Conservation (phyloP, 37 sponge, comb jelly and placozoan species). For the Petrosia ficiformis region DNA sequence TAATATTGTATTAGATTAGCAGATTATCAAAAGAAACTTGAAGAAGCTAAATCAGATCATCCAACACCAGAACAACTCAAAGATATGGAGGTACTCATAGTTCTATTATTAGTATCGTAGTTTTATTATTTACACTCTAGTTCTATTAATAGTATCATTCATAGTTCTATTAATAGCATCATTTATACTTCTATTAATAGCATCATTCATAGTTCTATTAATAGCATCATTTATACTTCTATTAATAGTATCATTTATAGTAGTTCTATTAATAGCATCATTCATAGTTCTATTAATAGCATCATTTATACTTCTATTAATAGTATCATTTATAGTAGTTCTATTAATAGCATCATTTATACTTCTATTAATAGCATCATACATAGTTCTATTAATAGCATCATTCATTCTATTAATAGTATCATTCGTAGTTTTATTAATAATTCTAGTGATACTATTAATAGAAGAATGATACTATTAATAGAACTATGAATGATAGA, state of each 20-base stretch:
- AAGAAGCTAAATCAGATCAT: not conserved
- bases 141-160: not conserved
- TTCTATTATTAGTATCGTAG: not conserved
- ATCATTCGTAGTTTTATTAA: too few species aligned
- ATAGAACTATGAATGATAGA: too few species aligned
- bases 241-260: not conserved
- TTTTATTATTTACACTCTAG: not conserved
- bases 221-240: not conserved
- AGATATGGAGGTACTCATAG: slow-evolving; percentile 8
- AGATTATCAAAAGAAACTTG: slow-evolving; percentile 3
- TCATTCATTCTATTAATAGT: too few species aligned
- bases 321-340: too few species aligned
- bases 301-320: not conserved
- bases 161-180: not conserved
- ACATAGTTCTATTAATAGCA: too few species aligned
- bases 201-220: not conserved
- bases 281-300: not conserved
- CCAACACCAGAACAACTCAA: not conserved
- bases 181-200: not conserved
- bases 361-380: too few species aligned
- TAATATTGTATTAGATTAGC: not conserved
- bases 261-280: not conserved
- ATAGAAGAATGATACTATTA: too few species aligned
- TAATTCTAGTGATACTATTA: too few species aligned
- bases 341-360: too few species aligned